Base-by-base conservation (phyloP, 2,797 vertebrate genomes). In the Danio jaintianensis region DNA sequence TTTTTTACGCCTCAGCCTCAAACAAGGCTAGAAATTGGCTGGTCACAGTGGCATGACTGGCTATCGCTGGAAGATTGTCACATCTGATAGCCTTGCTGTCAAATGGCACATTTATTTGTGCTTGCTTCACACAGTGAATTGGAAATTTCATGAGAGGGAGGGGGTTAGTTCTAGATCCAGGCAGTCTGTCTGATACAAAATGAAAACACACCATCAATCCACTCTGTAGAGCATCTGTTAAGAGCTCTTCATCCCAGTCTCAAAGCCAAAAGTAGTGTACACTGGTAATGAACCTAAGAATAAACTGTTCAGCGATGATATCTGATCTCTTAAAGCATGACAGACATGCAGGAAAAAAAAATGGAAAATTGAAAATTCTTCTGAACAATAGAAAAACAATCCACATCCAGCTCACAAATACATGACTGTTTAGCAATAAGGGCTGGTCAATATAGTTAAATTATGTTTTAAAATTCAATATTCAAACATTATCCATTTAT, bases 81-180 rank as follows among this genome's bases (percentile, higher is more conserved):
- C 78, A 64, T 82, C 73, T 82, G 77, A 84, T 78, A 74, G 20
- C 55, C 45, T 67, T 62, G 29, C 73, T 67, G 66, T 86, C 81
- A 83, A 82, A 82, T 78, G 64, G 53, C 48, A 52, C 74, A 72
- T 83, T 82, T 82, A 75, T 83, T 83, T 83, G 84, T 81, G 75
- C 74, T 45, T 43, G 63, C 74, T 78, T 69, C 61, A 72, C 53
- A 53, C 38, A 16, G 62, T 66, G 64, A 74, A 78, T 70, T 77
- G 83, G 75, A 74, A 61, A 69, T 63, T 52, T 72, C 47, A 18
- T 12, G 52, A 53, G 72, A 38, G 40, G 69, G 58, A 78, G 18
- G 45, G 18, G 45, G 10, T 72, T 43, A 52, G 62, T 50, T 74
- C 45, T 63, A 43, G 58, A 67, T 59, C 42, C 56, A 45, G 56